Conservation (phyloP, 2,113 vertebrate species). For the Brachyhypopomus gauderio region DNA sequence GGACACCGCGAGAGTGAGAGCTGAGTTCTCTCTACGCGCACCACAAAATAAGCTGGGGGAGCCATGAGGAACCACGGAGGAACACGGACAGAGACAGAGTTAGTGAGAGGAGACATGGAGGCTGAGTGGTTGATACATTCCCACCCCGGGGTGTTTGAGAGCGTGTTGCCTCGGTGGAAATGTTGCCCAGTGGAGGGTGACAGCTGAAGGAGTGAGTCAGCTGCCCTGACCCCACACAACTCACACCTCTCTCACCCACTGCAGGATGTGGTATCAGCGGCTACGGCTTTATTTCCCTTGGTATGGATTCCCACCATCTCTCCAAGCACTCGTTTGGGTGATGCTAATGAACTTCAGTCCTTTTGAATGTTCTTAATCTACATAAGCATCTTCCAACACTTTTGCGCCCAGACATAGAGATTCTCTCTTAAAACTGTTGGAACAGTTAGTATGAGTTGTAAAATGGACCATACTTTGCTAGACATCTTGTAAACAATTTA, state of each 20-base stretch:
- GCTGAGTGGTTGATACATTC: slow-evolving; percentile 3
- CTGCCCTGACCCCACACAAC: slow-evolving; percentile 27
- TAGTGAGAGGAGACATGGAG: slow-evolving; percentile 9
- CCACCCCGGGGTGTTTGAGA: slow-evolving; percentile 51
- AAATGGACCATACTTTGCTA: too few relatives aligned
- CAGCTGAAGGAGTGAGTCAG: slow-evolving; percentile 38
- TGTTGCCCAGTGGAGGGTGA: slow-evolving; percentile 42
- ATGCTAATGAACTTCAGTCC: not conserved
- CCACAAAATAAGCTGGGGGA: not conserved
- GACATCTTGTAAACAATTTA: too few relatives aligned
- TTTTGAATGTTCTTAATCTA: too few relatives aligned
- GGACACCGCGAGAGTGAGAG: not conserved
- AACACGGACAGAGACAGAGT: slow-evolving; percentile 7
- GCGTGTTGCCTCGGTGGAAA: slow-evolving; percentile 42
- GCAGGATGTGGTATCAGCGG: not conserved
- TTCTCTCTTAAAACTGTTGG: too few relatives aligned
- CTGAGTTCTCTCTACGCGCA: too few relatives aligned
- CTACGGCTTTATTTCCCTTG: not conserved
- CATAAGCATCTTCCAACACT: too few relatives aligned
- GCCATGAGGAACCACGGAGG: not conserved
- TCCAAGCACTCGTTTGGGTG: not conserved
- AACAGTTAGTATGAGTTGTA: too few relatives aligned
- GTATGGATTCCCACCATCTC: not conserved
- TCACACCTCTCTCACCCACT: slow-evolving; percentile 11
- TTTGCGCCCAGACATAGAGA: too few relatives aligned